Base-by-base conservation (phyloP, 2,797 vertebrate species). In the Xerus rutilus region DNA sequence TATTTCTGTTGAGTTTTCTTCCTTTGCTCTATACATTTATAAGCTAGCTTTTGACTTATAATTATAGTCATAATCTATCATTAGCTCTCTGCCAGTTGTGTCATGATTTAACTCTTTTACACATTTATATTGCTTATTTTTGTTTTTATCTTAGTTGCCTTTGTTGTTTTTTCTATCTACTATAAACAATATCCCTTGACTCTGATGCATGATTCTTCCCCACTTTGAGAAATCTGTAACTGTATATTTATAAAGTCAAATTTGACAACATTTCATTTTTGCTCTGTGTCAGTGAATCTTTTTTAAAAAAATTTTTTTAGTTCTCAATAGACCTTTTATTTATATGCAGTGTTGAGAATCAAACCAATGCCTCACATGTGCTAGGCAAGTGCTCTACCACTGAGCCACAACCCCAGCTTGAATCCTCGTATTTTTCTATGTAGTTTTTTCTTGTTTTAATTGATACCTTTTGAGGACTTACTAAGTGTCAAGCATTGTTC, bases 81-180 rank as follows among this genome's bases (percentile, higher is more conserved):
- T 65, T 88, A 62, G 17, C 54, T 74, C 83, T n/a, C 32, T 39
- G 23, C 43, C 67, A 35, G 47, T 18, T 69, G 15, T 35, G n/a
- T 93, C 57, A 83, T 32, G 25, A 64, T 47, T 92, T 86, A 86
- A 64, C 28, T 7, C 49, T 54, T 54, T 90, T 90, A 54, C 6
- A 89, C 8, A 93, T 54, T 54, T 64, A 62, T 54, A 21, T 54
- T 89, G n/a, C 43, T 49, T 39, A 72, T 39, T 65, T 94, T 83
- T 64, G 18, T 73, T 78, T 85, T 86, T 91, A 18, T 87, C 21
- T 94, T 47, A 62, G 57, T 87, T 78, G 52, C 2, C 39, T 85
- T 95, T 54, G 25, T 65, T 57, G 49, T 59, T 94, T 86, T 89
- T 92, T 86, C 39, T 87, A 23, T 28, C 14, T 45, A 65, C 32